Conservation (phyloP, 1,140 invertebrate genomes). For the Cryptotermes secundus region DNA sequence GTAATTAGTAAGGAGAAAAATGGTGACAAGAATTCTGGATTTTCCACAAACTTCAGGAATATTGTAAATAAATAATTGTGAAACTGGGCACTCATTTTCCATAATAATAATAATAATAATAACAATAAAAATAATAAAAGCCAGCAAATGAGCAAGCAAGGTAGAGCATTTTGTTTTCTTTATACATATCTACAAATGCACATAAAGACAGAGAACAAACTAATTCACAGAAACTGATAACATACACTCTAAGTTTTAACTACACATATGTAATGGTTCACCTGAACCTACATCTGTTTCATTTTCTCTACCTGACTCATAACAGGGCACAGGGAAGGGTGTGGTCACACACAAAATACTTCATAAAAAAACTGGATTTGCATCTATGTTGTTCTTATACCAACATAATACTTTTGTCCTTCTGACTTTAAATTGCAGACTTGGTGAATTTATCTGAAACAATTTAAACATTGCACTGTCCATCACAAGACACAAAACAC, state of each 20-base stretch:
- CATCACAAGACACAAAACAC: not conserved
- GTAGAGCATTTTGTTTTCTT: slow-evolving; percentile 6
- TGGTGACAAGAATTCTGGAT: not conserved
- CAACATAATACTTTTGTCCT: not conserved
- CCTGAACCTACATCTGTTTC: not conserved
- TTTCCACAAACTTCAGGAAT: not conserved
- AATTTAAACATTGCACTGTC: not conserved
- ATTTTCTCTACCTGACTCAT: not conserved
- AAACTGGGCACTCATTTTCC: not conserved
- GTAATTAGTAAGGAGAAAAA: not conserved
- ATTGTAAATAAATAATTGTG: not conserved
- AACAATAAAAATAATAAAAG: not conserved
- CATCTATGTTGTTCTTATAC: not conserved
- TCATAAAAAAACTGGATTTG: not conserved
- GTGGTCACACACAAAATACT: not conserved
- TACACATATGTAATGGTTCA: not conserved
- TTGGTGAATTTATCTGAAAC: not conserved
- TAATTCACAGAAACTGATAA: not conserved
- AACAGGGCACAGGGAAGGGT: not conserved
- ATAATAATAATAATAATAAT: too few relatives aligned
- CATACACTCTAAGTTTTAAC: not conserved
- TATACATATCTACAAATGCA: not conserved
- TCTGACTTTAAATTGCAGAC: not conserved
- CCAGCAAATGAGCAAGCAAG: not conserved
- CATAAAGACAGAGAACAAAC: not conserved